Conservation (phyloP, 2,888 invertebrate species). For the Agrilus cyanescens region DNA sequence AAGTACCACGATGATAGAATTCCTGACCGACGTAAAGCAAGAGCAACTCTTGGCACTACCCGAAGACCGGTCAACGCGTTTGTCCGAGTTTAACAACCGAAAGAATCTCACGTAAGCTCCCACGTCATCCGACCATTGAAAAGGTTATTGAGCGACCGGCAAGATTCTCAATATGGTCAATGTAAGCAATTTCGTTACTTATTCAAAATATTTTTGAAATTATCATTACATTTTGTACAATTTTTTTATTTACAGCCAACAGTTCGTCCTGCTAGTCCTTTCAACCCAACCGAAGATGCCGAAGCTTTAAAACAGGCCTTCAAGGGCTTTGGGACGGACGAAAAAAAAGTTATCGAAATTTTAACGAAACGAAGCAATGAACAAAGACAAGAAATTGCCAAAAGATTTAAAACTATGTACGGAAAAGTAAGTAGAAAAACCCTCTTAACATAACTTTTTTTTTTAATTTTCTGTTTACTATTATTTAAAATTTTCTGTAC, state of each 20-base stretch:
- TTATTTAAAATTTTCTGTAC: too few relatives aligned
- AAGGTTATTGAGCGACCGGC: too few relatives aligned
- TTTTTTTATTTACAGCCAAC: slow-evolving; percentile 24
- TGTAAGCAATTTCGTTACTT: slow-evolving; percentile 9
- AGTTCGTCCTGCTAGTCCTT: slow-evolving; percentile 25
- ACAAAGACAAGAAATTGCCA: slow-evolving; percentile 54
- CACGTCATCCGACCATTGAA: too few relatives aligned
- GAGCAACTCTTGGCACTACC: too few relatives aligned
- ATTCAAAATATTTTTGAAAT: slow-evolving; percentile 20
- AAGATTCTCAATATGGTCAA: background rate
- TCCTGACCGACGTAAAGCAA: too few relatives aligned
- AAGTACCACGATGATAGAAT: too few relatives aligned
- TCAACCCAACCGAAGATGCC: slow-evolving; percentile 29
- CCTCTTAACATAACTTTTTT: background rate
- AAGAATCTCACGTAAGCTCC: too few relatives aligned
- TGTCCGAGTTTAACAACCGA: too few relatives aligned
- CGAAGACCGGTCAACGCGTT: too few relatives aligned
- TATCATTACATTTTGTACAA: background rate
- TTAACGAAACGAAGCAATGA: slow-evolving; percentile 49
- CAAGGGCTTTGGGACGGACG: slow-evolving; percentile 43
- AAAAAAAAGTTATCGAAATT: slow-evolving; percentile 52
- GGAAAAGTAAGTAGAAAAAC: slow-evolving; percentile 43
- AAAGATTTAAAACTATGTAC: slow-evolving; percentile 46
- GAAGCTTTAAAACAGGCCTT: slow-evolving; percentile 30
- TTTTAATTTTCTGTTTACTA: too few relatives aligned